These are phyloP conservation scores for Lagorchestes hirsutus DNA, from an alignment of 2,797 vertebrate genomes.

Conservation along the genomic window DNA sequence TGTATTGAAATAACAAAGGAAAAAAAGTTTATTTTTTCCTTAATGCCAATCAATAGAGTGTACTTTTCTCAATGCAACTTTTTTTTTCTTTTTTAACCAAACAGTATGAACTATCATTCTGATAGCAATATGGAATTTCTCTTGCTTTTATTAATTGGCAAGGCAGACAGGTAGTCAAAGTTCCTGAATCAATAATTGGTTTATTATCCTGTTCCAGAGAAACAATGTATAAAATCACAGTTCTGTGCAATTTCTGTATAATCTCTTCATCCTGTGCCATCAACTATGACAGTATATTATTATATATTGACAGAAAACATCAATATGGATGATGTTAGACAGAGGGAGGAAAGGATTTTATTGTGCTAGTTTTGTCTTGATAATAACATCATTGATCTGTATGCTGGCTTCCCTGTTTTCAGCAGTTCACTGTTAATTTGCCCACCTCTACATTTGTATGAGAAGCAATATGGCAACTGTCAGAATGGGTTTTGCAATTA, in stretches of 20 bases:
- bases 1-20: background rate
- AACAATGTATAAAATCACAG: slow-evolving; percentile 76
- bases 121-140: slow-evolving; percentile 60
- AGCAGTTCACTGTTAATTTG: slow-evolving; percentile 76
- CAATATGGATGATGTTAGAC: slow-evolving; percentile 80
- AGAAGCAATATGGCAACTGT: slow-evolving; percentile 58
- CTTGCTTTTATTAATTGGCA: slow-evolving; percentile 29
- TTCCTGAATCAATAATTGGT: slow-evolving; percentile 75
- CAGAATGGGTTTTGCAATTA: slow-evolving; percentile 56
- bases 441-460: slow-evolving; percentile 58
- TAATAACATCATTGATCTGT: slow-evolving; percentile 81
- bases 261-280: slow-evolving; percentile 75
- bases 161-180: slow-evolving; percentile 60
- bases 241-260: slow-evolving; percentile 74
- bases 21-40: background rate
- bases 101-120: slow-evolving; percentile 64
- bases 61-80: background rate
- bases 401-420: slow-evolving; percentile 62
- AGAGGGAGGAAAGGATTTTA: slow-evolving; percentile 77
- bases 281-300: slow-evolving; percentile 82
- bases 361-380: slow-evolving; percentile 77
- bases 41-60: background rate
- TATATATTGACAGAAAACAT: slow-evolving; percentile 82
- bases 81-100: slow-evolving; percentile 45
- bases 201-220: slow-evolving; percentile 69